Base-by-base conservation (phyloP, 2,888 invertebrate genomes). In the Nomada ferruginata region DNA sequence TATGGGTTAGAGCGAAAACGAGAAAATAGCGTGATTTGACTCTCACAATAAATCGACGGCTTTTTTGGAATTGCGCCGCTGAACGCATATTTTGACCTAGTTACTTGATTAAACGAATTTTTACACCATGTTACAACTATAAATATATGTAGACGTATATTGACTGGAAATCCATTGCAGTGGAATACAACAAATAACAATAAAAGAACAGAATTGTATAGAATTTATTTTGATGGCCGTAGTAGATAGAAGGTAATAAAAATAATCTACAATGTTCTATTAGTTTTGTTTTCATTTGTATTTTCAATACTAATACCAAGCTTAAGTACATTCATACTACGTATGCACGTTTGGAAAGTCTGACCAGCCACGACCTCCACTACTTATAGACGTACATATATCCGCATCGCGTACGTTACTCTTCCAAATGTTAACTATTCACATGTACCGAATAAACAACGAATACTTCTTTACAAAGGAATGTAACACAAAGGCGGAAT, bases 1-100 rank as follows among this genome's bases (percentile, higher is more conserved):
- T 47, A 59, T 70, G 11, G 70, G 70, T 70, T 70, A 70, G 29
- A 20, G 47, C 47, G 57, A 13, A n/a, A 23, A 23, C 68, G 18
- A n/a, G 44, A 23, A 59, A 70, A 59, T 69, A 29, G 47, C 9
- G 23, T 3, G 52, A 53, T 23, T 52, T 53, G 13, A 23, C 52
- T 23, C 61, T 61, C 44, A n/a, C 20, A 52, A 42, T 52, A 71
- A 61, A 61, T 71, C 23, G 23, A 2, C 13, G 20, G 23, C 20
- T 15, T 59, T 59, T 42, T 52, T 7, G 36, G 7, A 52, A 61
- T 10, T 20, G 70, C 23, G 44, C 26, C 47, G 9, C 47, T n/a
- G 20, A 70, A n/a, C 23, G 15, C 11, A n/a, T 15, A 1, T 18
- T 20, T 52, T n/a, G n/a, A 29, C n/a, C 29, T n/a, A 3, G 11